Evolutionary conservation across 2,797 vertebrate species (phyloP).

Genomic region (Potorous gilbertii): DNA sequence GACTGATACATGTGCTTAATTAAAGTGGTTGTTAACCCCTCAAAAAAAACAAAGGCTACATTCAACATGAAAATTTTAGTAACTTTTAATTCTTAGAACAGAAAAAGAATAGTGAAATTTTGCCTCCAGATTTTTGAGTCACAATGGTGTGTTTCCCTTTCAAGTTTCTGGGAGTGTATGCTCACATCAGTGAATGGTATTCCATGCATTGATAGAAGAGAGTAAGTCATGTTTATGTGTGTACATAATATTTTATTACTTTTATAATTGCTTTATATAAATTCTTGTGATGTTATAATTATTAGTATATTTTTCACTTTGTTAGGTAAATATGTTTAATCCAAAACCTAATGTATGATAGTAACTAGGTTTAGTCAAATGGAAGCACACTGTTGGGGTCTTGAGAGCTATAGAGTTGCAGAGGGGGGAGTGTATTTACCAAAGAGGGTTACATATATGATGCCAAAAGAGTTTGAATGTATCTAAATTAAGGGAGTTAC

Average conservation of each 20-base stretch:
- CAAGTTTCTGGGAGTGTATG: not conserved
- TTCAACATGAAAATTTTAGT: not conserved
- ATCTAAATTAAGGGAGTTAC: not conserved
- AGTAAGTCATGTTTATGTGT: not conserved
- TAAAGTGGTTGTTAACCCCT: too few species aligned
- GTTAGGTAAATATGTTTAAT: not conserved
- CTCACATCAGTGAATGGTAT: not conserved
- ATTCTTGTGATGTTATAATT: not conserved
- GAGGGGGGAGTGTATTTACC: not conserved
- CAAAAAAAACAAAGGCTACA: not conserved
- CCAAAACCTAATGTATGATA: not conserved
- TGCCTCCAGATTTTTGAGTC: not conserved
- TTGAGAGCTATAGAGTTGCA: not conserved
- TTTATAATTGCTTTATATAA: not conserved
- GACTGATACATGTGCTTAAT: too few species aligned
- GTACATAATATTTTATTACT: not conserved
- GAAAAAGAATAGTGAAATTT: not conserved
- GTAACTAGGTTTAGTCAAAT: not conserved
- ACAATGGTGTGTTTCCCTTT: not conserved
- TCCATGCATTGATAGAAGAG: not conserved
- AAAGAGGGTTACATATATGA: not conserved
- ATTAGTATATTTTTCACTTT: not conserved
- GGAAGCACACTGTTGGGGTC: not conserved
- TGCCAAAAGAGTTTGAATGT: not conserved
- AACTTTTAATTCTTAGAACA: not conserved